Evolutionary conservation across 2,797 vertebrate genomes (phyloP).

Genomic region (Anguilla megastoma): DNA sequence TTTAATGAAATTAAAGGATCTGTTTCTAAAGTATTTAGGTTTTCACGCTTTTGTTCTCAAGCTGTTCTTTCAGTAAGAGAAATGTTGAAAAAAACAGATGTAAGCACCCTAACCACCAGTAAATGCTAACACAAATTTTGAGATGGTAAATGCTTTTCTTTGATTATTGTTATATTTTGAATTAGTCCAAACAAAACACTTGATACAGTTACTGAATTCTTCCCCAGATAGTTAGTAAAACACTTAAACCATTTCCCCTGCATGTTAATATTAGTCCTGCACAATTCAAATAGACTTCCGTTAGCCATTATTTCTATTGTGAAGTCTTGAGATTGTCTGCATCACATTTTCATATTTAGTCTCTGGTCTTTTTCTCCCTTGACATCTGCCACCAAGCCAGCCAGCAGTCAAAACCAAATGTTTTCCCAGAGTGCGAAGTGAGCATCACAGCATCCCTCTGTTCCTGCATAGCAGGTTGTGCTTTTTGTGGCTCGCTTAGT

Average conservation of each 20-base stretch:
- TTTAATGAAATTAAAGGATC: background rate
- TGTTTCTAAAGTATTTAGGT: background rate
- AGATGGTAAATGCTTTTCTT: background rate
- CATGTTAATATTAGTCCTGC: conserved; percentile 13
- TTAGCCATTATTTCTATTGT: conserved; percentile 32
- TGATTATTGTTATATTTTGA: conserved; percentile 20
- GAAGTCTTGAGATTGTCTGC: conserved; percentile 63
- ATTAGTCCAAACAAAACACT: conserved; percentile 21
- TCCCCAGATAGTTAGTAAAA: background rate
- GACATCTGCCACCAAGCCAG: background rate
- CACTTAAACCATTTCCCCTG: background rate
- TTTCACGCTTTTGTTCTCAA: background rate
- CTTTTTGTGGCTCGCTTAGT: background rate
- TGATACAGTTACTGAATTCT: conserved; percentile 2
- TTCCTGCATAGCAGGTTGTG: background rate
- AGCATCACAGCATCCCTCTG: background rate
- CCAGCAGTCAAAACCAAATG: background rate
- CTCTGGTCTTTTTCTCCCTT: conserved; percentile 29
- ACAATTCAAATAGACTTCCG: background rate
- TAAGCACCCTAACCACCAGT: background rate
- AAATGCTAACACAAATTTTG: background rate
- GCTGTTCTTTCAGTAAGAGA: background rate
- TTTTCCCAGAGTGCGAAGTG: conserved; percentile 3
- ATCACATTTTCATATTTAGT: conserved; percentile 26
- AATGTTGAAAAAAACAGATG: background rate